Evolutionary conservation across 1,140 invertebrate species (phyloP), one percentile per base, ranked within the genome.

Genomic region (Drosophila gunungcola): DNA sequence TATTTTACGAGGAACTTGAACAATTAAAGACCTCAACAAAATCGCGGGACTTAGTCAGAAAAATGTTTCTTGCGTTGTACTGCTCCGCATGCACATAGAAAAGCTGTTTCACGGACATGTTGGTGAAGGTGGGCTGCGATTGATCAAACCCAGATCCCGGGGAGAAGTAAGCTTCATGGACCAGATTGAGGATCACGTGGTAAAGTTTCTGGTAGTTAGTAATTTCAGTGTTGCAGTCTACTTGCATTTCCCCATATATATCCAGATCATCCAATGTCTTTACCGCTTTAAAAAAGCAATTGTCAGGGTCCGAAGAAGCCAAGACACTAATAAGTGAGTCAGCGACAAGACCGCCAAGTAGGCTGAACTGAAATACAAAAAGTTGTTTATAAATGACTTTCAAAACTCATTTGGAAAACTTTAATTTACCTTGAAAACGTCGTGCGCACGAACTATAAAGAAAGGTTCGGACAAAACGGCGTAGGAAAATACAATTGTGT

Each of bases 141-240:
- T 56, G 39, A 6, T 56, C 29, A 5, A 56, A 45, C 0, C 27
- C 3, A 0, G 54, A 56, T 9, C 13, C 39, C 6, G 11, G 10
- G 3, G 27, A 56, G 2, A 56, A 56, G 27, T 49, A 16, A 2
- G 54, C 54, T 7, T 48, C 54, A 13, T 58, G 55, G 4, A 58
- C 29, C 1, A 58, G 4, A 13, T 58, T 58, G 4, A 58, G 1
- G 0, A 48, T 16, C 10, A 34, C 16, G 0, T 21, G 16, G 16
- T 21, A 21, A 21, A 21, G 16, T 21, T 21, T 11, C 29, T 32
- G 29, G 6, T 5, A 32, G 5, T 21, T 1, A 21, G 1, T 21
- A 1, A 32, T 32, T 32, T 32, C 4, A 5, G 29, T 32, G 29
- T 6, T 4, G 1, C 29, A 6, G 5, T 6, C 29, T 6, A 32